A percentile compares a stretch with the other conserved stretches of the same genome.
phyloP scores from a whole-genome alignment of 2,888 invertebrate species.

The Oasisia sp. region DNA sequence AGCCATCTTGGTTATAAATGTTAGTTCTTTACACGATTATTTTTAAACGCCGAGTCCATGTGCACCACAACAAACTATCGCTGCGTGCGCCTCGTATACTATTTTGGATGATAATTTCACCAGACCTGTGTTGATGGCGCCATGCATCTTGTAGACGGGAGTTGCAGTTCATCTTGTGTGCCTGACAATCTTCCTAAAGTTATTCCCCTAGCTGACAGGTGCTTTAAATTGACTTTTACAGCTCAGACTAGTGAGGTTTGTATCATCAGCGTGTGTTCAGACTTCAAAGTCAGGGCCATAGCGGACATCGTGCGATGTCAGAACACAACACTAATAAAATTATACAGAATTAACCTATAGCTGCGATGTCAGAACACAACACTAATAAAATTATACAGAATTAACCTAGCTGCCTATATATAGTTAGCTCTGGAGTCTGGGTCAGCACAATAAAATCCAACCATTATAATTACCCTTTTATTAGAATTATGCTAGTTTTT shows the following conservation, averaged over 20 bases:
- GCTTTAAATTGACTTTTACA: not conserved
- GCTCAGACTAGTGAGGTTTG: not conserved
- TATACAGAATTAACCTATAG: not conserved
- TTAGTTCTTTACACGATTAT: too few species aligned
- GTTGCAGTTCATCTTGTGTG: not conserved
- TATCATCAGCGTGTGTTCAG: too few species aligned
- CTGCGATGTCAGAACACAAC: not conserved
- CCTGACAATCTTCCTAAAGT: not conserved
- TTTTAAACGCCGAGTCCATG: not conserved
- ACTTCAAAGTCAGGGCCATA: not conserved
- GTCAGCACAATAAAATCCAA: not conserved
- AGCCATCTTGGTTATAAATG: too few species aligned
- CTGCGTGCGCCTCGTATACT: not conserved
- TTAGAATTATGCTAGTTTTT: not conserved
- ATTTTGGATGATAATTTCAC: not conserved
- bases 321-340: not conserved
- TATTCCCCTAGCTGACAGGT: not conserved
- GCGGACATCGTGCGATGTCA: not conserved
- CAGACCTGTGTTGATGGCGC: not conserved
- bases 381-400: too few species aligned
- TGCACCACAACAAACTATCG: not conserved
- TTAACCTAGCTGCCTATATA: too few species aligned
- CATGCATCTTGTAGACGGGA: not conserved
- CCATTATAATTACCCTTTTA: not conserved
- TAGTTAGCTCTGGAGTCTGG: not conserved